These are phyloP conservation scores for Pipra filicauda DNA, from an alignment of 2,113 vertebrate genomes.

Conservation along the genomic window DNA sequence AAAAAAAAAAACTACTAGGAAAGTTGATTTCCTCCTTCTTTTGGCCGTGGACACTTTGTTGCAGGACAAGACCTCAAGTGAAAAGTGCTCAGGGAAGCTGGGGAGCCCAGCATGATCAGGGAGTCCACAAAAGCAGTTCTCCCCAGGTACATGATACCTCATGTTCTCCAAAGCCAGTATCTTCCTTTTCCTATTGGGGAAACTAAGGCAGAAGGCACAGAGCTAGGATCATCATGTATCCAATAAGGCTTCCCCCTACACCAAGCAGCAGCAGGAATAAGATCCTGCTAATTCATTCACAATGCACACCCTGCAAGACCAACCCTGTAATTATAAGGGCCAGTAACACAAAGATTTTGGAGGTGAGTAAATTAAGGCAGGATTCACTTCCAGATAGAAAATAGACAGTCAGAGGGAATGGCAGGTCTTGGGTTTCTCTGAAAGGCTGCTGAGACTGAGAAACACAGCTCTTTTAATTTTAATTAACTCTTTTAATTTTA, in stretches of 20 bases:
- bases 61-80: background rate
- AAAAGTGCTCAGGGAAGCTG: background rate
- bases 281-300: background rate
- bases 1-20: background rate
- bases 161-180: background rate
- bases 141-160: background rate
- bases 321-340: background rate
- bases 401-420: background rate
- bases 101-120: background rate
- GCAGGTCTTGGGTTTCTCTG: background rate
- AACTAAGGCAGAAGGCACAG: background rate
- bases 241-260: background rate
- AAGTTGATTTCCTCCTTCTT: background rate
- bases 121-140: background rate
- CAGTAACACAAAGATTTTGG: background rate
- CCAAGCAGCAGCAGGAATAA: background rate
- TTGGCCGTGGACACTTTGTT: background rate
- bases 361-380: background rate
- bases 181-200: background rate
- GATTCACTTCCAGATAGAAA: background rate
- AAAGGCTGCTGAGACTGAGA: background rate
- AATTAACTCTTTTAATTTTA: background rate
- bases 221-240: background rate
- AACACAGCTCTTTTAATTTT: background rate
- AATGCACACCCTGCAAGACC: background rate